Percentiles rank a stretch among this genome's conserved stretches.
These are phyloP conservation scores for Druceiella hillmani DNA, from an alignment of 2,888 invertebrate species.

Conservation along the genomic window DNA sequence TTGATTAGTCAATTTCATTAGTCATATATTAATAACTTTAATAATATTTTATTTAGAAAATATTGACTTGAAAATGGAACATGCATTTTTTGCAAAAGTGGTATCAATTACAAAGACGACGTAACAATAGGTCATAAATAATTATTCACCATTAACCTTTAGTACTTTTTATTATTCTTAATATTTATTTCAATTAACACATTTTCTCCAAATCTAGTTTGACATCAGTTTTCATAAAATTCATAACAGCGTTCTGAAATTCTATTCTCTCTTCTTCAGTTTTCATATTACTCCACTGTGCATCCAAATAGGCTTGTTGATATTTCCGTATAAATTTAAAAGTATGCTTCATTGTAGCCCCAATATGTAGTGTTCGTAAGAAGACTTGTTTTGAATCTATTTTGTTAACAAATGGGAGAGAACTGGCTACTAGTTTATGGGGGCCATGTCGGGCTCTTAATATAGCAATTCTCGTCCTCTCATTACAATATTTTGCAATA, in stretches of 20 bases:
- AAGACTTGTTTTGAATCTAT: conserved; percentile 57
- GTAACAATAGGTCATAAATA: too few relatives aligned
- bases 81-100: too few relatives aligned
- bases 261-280: conserved; percentile 57
- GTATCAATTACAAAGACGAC: too few relatives aligned
- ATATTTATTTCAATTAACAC: too few relatives aligned
- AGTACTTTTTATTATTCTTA: too few relatives aligned
- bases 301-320: conserved; percentile 60
- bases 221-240: conserved; percentile 45
- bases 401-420: conserved; percentile 63
- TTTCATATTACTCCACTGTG: conserved; percentile 54
- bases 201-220: conserved; percentile 42
- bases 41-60: too few relatives aligned
- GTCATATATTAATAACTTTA: too few relatives aligned
- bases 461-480: conserved; percentile 67
- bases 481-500: conserved; percentile 73
- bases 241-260: conserved; percentile 47
- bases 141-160: too few relatives aligned
- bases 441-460: conserved; percentile 70
- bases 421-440: conserved; percentile 63
- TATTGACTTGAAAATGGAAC: too few relatives aligned
- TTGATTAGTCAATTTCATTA: too few relatives aligned
- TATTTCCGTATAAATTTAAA: conserved; percentile 66
- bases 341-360: conserved; percentile 76
- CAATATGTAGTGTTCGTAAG: conserved; percentile 63